A percentile compares a stretch with the other conserved stretches of the same genome.
These are phyloP conservation scores for Mixornis gularis DNA, from an alignment of 2,113 vertebrate species.

Conservation along the genomic window DNA sequence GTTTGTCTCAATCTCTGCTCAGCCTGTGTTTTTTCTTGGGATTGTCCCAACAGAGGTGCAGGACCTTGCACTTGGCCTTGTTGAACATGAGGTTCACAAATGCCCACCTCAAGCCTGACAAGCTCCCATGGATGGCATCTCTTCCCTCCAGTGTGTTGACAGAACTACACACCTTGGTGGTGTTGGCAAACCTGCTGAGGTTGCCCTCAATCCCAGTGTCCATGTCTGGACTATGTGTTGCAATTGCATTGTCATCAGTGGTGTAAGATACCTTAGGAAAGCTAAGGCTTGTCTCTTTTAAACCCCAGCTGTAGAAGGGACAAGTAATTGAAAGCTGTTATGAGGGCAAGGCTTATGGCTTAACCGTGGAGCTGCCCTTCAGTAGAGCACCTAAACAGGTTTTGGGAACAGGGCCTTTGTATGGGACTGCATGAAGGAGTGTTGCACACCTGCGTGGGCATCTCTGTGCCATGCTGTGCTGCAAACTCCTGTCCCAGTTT, in stretches of 20 bases:
- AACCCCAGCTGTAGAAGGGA: not conserved
- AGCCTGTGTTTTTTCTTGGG: not conserved
- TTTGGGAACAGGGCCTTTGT: not conserved
- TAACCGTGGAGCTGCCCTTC: not conserved
- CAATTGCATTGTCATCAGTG: not conserved
- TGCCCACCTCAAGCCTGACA: not conserved
- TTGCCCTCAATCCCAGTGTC: not conserved
- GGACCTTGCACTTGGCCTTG: not conserved
- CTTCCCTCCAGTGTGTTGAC: not conserved
- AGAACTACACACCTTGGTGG: not conserved
- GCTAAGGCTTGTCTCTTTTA: not conserved
- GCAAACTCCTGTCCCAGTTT: rapidly evolving
- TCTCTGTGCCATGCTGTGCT: rapidly evolving
- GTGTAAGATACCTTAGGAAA: not conserved
- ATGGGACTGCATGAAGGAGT: rapidly evolving
- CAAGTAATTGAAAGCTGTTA: not conserved
- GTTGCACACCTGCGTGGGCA: rapidly evolving
- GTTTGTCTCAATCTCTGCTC: not conserved
- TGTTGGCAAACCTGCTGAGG: not conserved
- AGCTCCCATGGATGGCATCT: not conserved
- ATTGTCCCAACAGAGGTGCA: not conserved
- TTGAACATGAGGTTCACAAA: not conserved
- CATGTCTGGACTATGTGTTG: not conserved
- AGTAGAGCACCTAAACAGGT: not conserved
- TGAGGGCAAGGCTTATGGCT: not conserved